phyloP scores from a whole-genome alignment of 2,797 vertebrate species.

The Phoeniculus purpureus region DNA sequence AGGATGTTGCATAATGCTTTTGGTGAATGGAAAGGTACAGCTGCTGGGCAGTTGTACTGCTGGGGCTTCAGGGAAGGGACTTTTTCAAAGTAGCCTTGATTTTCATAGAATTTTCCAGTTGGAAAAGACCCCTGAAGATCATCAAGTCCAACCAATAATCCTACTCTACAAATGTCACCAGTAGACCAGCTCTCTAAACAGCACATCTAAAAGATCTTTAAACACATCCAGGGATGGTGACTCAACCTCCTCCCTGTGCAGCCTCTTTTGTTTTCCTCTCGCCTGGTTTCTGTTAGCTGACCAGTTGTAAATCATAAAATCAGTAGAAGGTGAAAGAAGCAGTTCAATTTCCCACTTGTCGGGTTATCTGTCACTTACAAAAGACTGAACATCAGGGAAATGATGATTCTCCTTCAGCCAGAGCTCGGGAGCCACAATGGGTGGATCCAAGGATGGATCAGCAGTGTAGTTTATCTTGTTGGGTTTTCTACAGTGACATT shows the following conservation, averaged over 20 bases:
- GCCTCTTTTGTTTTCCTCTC: not conserved
- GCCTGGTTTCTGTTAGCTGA: not conserved
- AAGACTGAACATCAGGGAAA: not conserved
- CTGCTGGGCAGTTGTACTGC: not conserved
- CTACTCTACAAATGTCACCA: no score
- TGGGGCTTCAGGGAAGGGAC: not conserved
- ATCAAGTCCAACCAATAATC: no score
- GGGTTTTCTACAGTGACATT: not conserved
- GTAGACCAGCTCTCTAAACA: no score
- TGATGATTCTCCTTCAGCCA: not conserved
- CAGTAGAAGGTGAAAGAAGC: not conserved
- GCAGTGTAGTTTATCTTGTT: not conserved
- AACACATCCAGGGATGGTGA: no score
- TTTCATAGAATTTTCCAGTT: no score
- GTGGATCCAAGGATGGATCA: not conserved
- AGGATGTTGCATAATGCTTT: not conserved
- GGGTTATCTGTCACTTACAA: not conserved
- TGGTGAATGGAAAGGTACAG: not conserved
- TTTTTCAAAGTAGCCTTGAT: not conserved
- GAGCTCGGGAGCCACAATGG: fast-evolving
- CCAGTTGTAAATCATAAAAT: fast-evolving
- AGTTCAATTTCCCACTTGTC: not conserved
- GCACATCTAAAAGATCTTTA: no score
- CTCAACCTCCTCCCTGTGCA: no score
- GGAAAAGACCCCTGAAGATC: no score